Conservation (phyloP, 2,888 invertebrate species). For the Habrosyne pyritoides region DNA sequence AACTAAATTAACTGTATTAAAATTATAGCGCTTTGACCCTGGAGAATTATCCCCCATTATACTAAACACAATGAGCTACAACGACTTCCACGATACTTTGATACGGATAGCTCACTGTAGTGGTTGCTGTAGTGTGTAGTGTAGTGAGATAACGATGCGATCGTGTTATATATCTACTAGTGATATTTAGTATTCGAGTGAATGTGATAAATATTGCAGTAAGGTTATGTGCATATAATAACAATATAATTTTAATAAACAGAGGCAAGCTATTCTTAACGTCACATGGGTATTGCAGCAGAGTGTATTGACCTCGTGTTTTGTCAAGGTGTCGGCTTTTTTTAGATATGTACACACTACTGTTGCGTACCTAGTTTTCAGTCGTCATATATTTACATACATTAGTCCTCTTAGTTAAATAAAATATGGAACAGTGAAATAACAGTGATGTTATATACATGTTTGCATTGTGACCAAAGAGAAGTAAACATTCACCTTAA, state of each 20-base stretch:
- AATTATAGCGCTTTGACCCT: neutral
- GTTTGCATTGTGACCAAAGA: too few species aligned
- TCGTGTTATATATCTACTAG: neutral
- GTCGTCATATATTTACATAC: constrained; percentile 57
- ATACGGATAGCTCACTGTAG: neutral
- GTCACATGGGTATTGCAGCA: constrained; percentile 78
- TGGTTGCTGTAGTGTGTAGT: neutral
- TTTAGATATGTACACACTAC: constrained; percentile 77
- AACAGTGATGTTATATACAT: too few species aligned
- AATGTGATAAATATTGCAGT: neutral
- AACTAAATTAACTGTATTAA: neutral
- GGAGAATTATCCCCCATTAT: neutral
- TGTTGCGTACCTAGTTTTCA: constrained; percentile 68
- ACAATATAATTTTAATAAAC: constrained; percentile 13
- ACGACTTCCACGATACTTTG: neutral
- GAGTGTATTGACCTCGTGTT: constrained; percentile 84
- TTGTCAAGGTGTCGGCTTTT: constrained; percentile 84
- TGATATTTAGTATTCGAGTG: neutral
- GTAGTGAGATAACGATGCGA: constrained; percentile 9
- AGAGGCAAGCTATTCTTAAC: constrained; percentile 51
- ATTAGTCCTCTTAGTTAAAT: constrained; percentile 1
- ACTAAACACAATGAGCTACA: neutral
- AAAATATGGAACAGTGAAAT: too few species aligned
- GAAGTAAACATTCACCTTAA: too few species aligned
- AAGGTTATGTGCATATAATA: neutral